Evolutionary conservation across 2,797 vertebrate species (phyloP).

Genomic region (Mastacembelus armatus): DNA sequence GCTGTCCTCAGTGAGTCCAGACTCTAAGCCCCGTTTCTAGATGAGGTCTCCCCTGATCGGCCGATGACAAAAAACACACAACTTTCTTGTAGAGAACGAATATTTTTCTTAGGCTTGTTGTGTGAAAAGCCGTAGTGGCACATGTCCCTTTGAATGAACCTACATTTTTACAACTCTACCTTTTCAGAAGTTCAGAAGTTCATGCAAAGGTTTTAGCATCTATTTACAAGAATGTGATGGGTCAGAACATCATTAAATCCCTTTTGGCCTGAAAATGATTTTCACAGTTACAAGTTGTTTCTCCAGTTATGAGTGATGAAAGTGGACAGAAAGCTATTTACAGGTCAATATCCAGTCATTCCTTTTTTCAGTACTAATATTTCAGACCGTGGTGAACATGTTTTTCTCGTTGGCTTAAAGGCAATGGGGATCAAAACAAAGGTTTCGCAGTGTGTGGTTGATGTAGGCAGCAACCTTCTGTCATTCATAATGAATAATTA

Average conservation of each 20-base stretch:
- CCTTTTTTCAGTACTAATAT: background rate
- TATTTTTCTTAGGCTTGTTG: constrained; percentile 3
- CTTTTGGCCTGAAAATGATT: constrained; percentile 7
- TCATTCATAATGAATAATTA: no score
- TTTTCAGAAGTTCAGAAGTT: background rate
- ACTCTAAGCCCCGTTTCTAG: no score
- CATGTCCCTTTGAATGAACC: constrained; percentile 4
- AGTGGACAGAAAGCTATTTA: background rate
- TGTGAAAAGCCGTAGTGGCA: background rate
- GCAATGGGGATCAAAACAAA: no score
- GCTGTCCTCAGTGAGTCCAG: no score
- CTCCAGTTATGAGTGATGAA: background rate
- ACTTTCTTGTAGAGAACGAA: constrained; percentile 10
- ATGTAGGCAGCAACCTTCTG: no score
- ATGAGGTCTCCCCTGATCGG: no score
- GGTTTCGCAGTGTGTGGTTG: no score
- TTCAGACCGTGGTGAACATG: background rate
- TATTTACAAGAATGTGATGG: background rate
- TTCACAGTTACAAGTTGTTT: background rate
- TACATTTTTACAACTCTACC: no score
- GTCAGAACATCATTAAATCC: background rate
- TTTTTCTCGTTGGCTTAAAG: no score
- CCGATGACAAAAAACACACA: no score
- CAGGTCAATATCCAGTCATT: background rate
- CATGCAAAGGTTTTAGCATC: background rate